Conservation (phyloP, 1,140 invertebrate genomes). For the Drosophila mauritiana region DNA sequence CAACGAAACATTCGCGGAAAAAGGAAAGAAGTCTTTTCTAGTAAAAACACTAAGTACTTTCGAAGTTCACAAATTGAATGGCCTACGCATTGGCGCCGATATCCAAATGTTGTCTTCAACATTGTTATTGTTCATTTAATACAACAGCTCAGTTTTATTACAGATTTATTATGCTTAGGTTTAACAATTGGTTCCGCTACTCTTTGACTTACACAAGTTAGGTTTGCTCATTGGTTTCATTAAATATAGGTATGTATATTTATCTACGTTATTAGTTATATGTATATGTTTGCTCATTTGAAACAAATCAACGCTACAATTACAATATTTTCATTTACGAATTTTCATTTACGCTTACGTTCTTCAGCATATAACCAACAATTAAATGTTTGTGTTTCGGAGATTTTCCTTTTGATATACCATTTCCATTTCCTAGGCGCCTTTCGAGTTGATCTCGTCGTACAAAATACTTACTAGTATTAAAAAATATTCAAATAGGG, state of each 20-base stretch:
- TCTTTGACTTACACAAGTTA: conserved; percentile 63
- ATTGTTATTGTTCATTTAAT: conserved; percentile 79
- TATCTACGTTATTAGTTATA: conserved; percentile 71
- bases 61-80: conserved; percentile 34
- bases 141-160: conserved; percentile 74
- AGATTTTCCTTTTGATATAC: conserved; percentile 60
- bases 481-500: conserved; percentile 75
- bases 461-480: conserved; percentile 75
- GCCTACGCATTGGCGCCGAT: conserved; percentile 20
- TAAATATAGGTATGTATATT: conserved; percentile 54
- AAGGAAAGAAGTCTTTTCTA: background rate
- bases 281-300: conserved; percentile 52
- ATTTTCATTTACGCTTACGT: conserved; percentile 38
- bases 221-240: conserved; percentile 42
- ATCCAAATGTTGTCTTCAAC: conserved; percentile 30
- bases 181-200: conserved; percentile 84
- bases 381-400: conserved; percentile 54
- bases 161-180: conserved; percentile 64
- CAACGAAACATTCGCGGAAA: conserved; percentile 40
- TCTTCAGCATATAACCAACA: conserved; percentile 79
- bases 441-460: conserved; percentile 57
- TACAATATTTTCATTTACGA: conserved; percentile 58
- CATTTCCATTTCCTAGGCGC: conserved; percentile 59
- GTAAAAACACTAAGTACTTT: conserved; percentile 15
- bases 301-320: conserved; percentile 73